These are phyloP conservation scores for Periphyllus acericola DNA, from an alignment of 2,888 invertebrate genomes.

Conservation along the genomic window DNA sequence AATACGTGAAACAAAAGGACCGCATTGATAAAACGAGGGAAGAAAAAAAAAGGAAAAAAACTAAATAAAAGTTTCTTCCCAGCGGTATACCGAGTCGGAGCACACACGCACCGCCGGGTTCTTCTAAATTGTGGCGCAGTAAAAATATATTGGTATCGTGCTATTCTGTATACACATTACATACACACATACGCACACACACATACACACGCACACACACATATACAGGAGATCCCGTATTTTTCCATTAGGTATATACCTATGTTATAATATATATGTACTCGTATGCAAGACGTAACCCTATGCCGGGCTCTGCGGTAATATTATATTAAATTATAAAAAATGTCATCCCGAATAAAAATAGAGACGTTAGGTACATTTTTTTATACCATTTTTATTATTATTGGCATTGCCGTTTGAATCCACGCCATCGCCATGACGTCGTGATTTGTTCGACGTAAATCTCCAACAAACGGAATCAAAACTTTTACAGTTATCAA, in stretches of 20 bases:
- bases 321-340: neutral
- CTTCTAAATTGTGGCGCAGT: slow-evolving; percentile 18
- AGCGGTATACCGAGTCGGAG: neutral
- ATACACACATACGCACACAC: neutral
- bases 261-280: neutral
- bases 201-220: neutral
- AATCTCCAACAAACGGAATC: neutral
- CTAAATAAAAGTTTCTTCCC: slow-evolving; percentile 26
- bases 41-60: neutral
- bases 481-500: neutral
- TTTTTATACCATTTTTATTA: neutral
- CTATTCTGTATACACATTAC: neutral
- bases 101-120: neutral
- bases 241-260: neutral
- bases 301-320: neutral
- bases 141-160: slow-evolving; percentile 32
- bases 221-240: neutral
- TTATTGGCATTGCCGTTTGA: neutral
- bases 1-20: slow-evolving; percentile 34
- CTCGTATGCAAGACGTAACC: neutral
- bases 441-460: neutral
- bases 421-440: neutral
- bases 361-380: neutral
- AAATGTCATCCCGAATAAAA: slow-evolving; percentile 11
- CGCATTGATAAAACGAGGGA: slow-evolving; percentile 11